These are phyloP conservation scores for Melanogrammus aeglefinus DNA, from an alignment of 2,797 vertebrate genomes.

Conservation along the genomic window DNA sequence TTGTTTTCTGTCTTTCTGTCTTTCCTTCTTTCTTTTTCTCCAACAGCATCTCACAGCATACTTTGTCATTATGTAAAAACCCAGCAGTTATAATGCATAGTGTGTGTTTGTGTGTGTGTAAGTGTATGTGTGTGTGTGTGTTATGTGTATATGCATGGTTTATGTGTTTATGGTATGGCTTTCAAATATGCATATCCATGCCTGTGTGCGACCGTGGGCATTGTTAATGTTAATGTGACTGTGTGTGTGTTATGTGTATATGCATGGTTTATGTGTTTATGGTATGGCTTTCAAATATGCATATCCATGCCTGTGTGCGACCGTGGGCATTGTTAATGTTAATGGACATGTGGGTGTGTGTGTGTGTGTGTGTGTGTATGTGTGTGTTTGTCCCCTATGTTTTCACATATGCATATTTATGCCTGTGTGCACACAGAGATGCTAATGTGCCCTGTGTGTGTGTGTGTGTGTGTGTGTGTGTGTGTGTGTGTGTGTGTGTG, in stretches of 20 bases:
- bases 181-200: neutral
- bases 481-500: neutral
- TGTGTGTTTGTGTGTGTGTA: conserved; percentile 31
- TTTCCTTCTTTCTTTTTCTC: no score
- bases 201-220: neutral
- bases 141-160: conserved; percentile 13
- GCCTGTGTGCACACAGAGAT: no score
- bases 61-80: conserved; percentile 30
- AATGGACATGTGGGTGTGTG: neutral
- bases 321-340: neutral
- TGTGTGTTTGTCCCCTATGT: neutral
- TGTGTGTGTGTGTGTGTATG: neutral
- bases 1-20: no score
- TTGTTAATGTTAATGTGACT: neutral
- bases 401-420: no score
- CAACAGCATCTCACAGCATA: no score
- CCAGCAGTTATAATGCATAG: conserved; percentile 53
- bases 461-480: conserved; percentile 7
- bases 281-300: neutral
- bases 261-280: conserved; percentile 1
- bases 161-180: neutral
- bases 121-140: conserved; percentile 22
- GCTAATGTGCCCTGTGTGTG: conserved; percentile 4
- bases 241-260: conserved; percentile 27
- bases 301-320: neutral